A percentile compares a stretch with the other conserved stretches of the same genome.
Conservation (phyloP, 2,888 invertebrate species). For the Conus canariensis region DNA sequence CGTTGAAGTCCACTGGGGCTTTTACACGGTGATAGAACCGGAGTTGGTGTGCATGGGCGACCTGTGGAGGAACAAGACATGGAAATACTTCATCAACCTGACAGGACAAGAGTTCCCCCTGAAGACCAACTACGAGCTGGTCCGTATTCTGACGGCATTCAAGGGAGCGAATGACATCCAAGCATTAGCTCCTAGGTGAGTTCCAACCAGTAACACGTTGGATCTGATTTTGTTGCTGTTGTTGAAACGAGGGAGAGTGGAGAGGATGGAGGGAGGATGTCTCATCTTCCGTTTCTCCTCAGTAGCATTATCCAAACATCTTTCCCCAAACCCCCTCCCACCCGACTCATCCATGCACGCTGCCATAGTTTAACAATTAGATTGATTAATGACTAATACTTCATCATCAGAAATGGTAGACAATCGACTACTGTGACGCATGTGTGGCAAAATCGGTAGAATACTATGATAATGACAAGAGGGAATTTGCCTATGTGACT, state of each 20-base stretch:
- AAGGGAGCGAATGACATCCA: conserved; percentile 70
- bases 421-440: too few species aligned
- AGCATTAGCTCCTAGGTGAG: conserved; percentile 16
- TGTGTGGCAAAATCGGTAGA: too few species aligned
- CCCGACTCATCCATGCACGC: too few species aligned
- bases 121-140: conserved; percentile 70
- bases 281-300: background rate
- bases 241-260: too few species aligned
- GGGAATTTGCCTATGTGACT: too few species aligned
- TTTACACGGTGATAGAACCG: conserved; percentile 32
- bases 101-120: conserved; percentile 61
- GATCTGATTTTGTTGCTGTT: too few species aligned
- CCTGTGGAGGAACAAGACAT: conserved; percentile 55
- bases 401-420: too few species aligned
- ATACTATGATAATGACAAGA: too few species aligned
- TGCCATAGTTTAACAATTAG: too few species aligned
- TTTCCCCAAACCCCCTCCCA: too few species aligned
- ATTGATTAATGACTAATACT: too few species aligned
- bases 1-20: conserved; percentile 17
- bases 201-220: background rate
- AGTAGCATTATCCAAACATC: too few species aligned
- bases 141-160: conserved; percentile 63
- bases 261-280: background rate
- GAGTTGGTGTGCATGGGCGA: conserved; percentile 32
- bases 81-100: conserved; percentile 65